Conservation (phyloP, 2,888 invertebrate species). For the Halictus quadricinctus region DNA sequence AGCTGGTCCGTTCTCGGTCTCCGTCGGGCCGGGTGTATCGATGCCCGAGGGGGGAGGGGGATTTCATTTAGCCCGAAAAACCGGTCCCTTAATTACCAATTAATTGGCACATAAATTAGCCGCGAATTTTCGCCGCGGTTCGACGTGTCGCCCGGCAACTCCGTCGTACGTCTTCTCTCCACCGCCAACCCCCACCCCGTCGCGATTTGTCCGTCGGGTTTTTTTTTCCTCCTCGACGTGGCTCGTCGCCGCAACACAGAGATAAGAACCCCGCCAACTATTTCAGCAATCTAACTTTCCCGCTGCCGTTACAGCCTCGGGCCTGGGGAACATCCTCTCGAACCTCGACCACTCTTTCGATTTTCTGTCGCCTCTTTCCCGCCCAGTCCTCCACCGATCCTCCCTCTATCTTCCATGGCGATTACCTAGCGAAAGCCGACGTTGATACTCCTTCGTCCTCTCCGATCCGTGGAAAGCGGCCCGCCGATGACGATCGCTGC, state of each 20-base stretch:
- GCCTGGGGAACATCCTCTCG: slow-evolving; percentile 38
- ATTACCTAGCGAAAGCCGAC: slow-evolving; percentile 39
- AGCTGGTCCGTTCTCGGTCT: background rate
- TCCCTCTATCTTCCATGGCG: slow-evolving; percentile 25
- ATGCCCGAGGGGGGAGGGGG: slow-evolving; percentile 64
- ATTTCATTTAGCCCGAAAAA: slow-evolving; percentile 79
- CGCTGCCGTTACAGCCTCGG: slow-evolving; percentile 58
- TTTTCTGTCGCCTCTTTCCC: background rate
- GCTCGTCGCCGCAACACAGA: slow-evolving; percentile 62
- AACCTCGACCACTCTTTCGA: background rate
- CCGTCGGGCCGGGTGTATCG: slow-evolving; percentile 23
- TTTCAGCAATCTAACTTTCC: slow-evolving; percentile 80
- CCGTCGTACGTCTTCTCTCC: slow-evolving; percentile 20
- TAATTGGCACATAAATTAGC: slow-evolving; percentile 82
- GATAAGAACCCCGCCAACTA: slow-evolving; percentile 79
- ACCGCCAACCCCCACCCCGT: background rate
- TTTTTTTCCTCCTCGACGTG: slow-evolving; percentile 37
- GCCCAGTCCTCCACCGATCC: background rate
- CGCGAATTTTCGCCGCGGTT: slow-evolving; percentile 72
- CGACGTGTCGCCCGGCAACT: slow-evolving; percentile 6
- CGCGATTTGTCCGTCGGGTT: background rate
- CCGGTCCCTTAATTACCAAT: slow-evolving; percentile 80
- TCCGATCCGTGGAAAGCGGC: slow-evolving; percentile 12
- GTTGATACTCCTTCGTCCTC: slow-evolving; percentile 9
- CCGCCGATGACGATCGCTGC: slow-evolving; percentile 10